These are phyloP conservation scores for Neodon shergylaensis DNA, from an alignment of 2,113 vertebrate species.

Conservation along the genomic window DNA sequence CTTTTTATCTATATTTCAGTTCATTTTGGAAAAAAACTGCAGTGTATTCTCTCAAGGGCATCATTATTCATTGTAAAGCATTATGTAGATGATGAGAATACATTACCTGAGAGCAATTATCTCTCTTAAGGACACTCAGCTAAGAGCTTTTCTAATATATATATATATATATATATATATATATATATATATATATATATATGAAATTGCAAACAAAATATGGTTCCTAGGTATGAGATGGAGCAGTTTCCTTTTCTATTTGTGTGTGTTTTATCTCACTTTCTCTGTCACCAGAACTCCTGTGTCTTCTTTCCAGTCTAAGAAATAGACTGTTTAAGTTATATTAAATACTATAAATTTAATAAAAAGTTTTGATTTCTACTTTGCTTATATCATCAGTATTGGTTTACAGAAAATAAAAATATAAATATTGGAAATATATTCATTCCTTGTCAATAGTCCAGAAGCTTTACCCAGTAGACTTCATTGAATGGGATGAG, in stretches of 20 bases:
- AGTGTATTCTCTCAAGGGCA: conserved; percentile 51
- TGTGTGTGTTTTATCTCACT: not conserved
- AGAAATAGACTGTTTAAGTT: conserved; percentile 13
- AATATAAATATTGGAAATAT: not conserved
- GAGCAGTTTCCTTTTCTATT: conserved; percentile 22
- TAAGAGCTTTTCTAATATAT: conserved; percentile 45
- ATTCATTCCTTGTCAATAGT: not conserved
- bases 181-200: not conserved
- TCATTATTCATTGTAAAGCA: conserved; percentile 52
- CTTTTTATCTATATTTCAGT: conserved; percentile 50
- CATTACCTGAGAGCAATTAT: not conserved
- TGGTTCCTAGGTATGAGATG: conserved; percentile 2
- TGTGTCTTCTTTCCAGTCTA: not conserved
- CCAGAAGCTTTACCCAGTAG: not conserved
- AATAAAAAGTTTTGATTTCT: not conserved
- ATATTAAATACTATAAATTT: conserved; percentile 22
- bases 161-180: not conserved
- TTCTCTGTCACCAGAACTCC: not conserved
- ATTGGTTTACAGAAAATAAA: conserved; percentile 7
- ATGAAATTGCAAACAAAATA: conserved; percentile 63
- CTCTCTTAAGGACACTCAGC: not conserved
- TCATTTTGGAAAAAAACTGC: conserved; percentile 32
- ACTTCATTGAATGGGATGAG: not conserved
- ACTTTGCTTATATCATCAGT: not conserved
- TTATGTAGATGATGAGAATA: conserved; percentile 42